Percentiles rank a stretch among this genome's conserved stretches.
Evolutionary conservation across 2,113 vertebrate genomes (phyloP).

Genomic region (Microcebus murinus): DNA sequence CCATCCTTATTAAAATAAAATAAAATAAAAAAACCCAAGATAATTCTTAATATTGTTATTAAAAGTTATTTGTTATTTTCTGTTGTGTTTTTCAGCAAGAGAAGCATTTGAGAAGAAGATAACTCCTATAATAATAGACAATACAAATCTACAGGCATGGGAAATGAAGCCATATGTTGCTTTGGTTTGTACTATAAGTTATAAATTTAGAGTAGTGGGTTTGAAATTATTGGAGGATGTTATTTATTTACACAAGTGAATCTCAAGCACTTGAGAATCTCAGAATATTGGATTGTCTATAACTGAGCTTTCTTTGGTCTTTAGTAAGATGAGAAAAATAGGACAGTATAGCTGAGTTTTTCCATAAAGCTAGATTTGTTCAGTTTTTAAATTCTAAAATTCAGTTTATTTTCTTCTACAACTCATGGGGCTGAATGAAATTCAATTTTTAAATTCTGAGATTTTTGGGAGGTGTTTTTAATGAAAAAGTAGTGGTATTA

Average conservation of each 20-base stretch:
- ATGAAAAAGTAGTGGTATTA: neutral
- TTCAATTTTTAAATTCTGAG: neutral
- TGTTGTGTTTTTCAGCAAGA: constrained; percentile 90
- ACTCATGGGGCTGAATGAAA: neutral
- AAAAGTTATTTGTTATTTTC: constrained; percentile 46
- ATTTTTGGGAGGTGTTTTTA: neutral
- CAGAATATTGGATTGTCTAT: neutral
- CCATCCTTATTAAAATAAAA: too few relatives aligned
- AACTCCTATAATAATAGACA: constrained; percentile 97
- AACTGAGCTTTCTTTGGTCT: neutral
- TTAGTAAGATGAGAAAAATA: constrained; percentile 14
- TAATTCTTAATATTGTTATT: constrained; percentile 28
- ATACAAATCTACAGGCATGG: constrained; percentile 97
- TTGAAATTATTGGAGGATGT: constrained; percentile 23
- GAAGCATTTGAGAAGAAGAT: constrained; percentile 92
- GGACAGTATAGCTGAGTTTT: neutral
- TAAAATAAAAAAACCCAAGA: neutral
- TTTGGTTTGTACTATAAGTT: constrained; percentile 90
- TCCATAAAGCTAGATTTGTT: constrained; percentile 1
- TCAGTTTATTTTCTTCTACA: neutral
- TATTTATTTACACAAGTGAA: neutral
- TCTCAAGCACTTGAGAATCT: neutral
- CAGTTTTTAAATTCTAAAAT: neutral
- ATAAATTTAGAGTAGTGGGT: neutral
- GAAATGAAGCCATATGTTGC: constrained; percentile 98